phyloP scores from a whole-genome alignment of 2,113 vertebrate genomes.

The Heterocephalus glaber region DNA sequence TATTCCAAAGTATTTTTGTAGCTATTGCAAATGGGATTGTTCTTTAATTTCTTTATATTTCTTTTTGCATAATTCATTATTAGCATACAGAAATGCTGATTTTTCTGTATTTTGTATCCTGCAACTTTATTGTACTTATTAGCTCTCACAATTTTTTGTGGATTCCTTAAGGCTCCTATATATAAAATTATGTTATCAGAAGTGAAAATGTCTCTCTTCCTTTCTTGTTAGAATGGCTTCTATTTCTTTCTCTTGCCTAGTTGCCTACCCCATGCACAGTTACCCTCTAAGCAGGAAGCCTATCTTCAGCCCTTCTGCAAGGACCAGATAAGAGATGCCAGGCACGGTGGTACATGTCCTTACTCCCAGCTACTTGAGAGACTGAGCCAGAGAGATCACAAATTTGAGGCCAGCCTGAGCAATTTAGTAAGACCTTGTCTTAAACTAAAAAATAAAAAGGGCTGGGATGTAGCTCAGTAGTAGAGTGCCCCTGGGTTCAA shows the following conservation, averaged over 20 bases:
- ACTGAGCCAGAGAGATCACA: background rate
- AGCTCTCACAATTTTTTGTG: background rate
- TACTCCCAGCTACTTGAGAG: background rate
- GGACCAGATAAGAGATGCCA: background rate
- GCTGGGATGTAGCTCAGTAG: background rate
- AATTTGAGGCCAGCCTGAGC: background rate
- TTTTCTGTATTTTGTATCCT: background rate
- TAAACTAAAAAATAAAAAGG: background rate
- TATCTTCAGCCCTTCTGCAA: background rate
- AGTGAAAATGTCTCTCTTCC: background rate
- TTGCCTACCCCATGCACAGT: rapidly evolving
- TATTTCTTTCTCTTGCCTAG: background rate
- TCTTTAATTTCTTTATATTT: background rate
- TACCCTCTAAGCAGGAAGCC: background rate
- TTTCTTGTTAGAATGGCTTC: background rate
- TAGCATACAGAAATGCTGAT: background rate
- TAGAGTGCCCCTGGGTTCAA: background rate
- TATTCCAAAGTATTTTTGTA: background rate
- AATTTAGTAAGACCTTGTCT: background rate
- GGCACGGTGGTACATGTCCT: background rate
- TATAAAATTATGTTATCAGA: background rate
- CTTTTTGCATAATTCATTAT: background rate
- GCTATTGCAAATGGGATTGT: background rate
- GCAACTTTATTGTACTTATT: background rate
- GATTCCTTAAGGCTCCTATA: background rate